Evolutionary conservation across 92 coral and sea anemone species (phyloP).

Genomic region (Parazoanthus atlanticus): DNA sequence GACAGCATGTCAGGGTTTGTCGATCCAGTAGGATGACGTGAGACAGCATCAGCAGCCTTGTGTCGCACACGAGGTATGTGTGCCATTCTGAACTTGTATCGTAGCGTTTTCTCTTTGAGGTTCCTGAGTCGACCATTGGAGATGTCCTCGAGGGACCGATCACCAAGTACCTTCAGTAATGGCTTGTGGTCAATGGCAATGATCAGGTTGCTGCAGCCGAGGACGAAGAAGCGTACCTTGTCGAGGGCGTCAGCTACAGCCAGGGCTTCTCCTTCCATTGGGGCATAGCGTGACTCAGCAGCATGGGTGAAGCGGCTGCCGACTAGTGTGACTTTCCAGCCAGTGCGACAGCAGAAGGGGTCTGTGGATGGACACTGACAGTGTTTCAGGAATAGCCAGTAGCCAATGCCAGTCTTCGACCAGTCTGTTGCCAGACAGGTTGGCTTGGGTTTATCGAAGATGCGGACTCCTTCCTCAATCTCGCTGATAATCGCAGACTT

Average conservation of each 20-base stretch:
- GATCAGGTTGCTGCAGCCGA: too few species aligned
- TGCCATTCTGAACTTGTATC: constrained; percentile 7
- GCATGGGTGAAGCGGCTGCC: constrained; percentile 76
- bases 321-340: constrained; percentile 48
- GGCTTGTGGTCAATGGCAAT: too few species aligned
- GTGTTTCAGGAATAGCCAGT: constrained; percentile 54
- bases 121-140: neutral
- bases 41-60: constrained; percentile 7
- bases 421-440: too few species aligned
- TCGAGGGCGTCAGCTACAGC: constrained; percentile 64
- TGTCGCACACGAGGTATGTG: neutral
- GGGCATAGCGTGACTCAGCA: constrained; percentile 59
- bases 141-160: too few species aligned
- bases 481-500: too few species aligned
- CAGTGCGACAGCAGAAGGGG: too few species aligned
- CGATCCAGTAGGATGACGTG: constrained; percentile 5
- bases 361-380: too few species aligned
- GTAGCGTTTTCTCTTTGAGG: constrained; percentile 25
- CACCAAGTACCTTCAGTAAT: too few species aligned
- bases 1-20: neutral
- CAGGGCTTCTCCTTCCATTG: constrained; percentile 61
- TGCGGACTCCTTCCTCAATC: too few species aligned
- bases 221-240: neutral
- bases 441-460: too few species aligned
- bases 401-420: neutral